Evolutionary conservation across 2,113 vertebrate genomes (phyloP).

Genomic region (Triplophysa tibetana): DNA sequence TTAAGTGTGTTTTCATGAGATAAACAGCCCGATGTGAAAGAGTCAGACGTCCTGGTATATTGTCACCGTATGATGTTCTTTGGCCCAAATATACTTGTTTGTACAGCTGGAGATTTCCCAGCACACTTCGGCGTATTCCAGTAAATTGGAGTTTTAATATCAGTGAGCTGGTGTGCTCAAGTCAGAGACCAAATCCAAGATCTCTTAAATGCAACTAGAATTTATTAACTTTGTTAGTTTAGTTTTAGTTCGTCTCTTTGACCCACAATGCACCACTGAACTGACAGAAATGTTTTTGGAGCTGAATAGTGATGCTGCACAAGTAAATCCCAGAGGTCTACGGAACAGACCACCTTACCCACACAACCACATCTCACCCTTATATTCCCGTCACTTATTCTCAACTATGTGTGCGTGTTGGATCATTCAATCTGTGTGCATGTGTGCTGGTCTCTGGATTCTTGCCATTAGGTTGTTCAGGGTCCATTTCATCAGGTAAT

Average conservation of each 20-base stretch:
- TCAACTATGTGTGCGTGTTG: constrained; percentile 2
- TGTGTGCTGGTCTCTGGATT: constrained; percentile 1
- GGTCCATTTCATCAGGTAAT: constrained; percentile 33
- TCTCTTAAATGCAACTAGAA: constrained; percentile 49
- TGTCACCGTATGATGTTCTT: constrained; percentile 36
- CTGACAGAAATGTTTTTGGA: not conserved
- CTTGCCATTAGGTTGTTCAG: constrained; percentile 15
- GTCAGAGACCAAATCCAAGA: constrained; percentile 23
- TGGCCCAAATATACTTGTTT: constrained; percentile 37
- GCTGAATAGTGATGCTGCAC: not conserved
- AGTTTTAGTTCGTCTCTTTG: constrained; percentile 13
- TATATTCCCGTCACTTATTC: not conserved
- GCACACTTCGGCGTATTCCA: constrained; percentile 32
- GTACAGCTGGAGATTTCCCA: constrained; percentile 43
- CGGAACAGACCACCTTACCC: not conserved
- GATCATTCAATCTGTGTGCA: constrained; percentile 4
- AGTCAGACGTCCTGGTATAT: constrained; percentile 10
- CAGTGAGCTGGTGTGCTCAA: constrained; percentile 30
- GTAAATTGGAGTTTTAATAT: constrained; percentile 41
- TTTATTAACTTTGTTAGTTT: constrained; percentile 4
- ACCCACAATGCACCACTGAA: constrained; percentile 50
- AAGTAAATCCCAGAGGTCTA: not conserved
- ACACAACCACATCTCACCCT: constrained; percentile 10
- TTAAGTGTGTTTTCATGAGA: not conserved
- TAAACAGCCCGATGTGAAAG: constrained; percentile 10